Evolutionary conservation across 2,888 invertebrate species (phyloP), one percentile per base, ranked within the genome.

Genomic region (Sericinus montela): DNA sequence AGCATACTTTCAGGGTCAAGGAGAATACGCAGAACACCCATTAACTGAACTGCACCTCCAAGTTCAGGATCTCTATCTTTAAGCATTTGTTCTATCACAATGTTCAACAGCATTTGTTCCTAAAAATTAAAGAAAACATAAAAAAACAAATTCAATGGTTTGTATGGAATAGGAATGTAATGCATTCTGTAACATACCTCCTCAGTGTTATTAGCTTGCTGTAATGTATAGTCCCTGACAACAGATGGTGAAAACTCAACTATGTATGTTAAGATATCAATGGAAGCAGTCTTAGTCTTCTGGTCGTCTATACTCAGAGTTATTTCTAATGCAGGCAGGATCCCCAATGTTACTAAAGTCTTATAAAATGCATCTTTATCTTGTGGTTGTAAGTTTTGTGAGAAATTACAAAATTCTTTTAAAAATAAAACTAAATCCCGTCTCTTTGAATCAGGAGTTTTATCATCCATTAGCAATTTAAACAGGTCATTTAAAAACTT

Each of bases 1-100:
- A 98, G 90, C 98, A 99, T 99, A 80, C 98, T 99, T 80, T 99
- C 99, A 6, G 99, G 99, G 82, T 99, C 99, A 42, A 99, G 91
- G 28, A 99, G 90, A 62, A 98, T 93, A 71, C 97, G 93, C 32
- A 99, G 89, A 45, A 99, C 97, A 48, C 98, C 97, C 92, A 97
- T 97, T 56, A 99, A 91, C 89, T 98, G 98, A 61, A 98, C 97
- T 50, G 99, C 99, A 63, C 98, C 97, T 53, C 98, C 98, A 61
- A 99, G 87, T 89, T 99, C 99, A 51, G 98, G 97, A 85, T 99
- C 99, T 52, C 94, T 93, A 83, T 99, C 99, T 67, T 95, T 95
- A 55, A 99, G 94, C 94, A 99, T 97, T 91, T 99, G 98, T 85
- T 98, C 97, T 82, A 99, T 98, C 69, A 99, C 95, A 76, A 98